phyloP scores from a whole-genome alignment of 2,797 vertebrate species.

The Ispidina lecontei region DNA sequence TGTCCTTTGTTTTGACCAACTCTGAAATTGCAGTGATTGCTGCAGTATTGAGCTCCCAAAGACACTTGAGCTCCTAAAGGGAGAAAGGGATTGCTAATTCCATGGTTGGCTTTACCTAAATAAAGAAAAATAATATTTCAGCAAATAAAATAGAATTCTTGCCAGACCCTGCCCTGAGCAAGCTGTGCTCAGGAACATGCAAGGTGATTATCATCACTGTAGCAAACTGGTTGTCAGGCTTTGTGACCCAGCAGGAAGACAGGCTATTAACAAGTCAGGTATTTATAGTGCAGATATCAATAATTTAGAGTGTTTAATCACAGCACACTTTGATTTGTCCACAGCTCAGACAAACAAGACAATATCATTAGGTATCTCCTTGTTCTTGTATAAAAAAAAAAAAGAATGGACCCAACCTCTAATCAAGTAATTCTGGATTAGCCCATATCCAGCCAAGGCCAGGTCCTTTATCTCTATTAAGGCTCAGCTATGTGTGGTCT shows the following conservation, averaged over 20 bases:
- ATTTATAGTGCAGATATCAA: constrained; percentile 16
- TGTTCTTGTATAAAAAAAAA: neutral
- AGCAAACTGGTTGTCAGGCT: constrained; percentile 2
- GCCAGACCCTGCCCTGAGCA: neutral
- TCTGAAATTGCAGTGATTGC: neutral
- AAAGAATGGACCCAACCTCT: neutral
- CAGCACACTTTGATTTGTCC: neutral
- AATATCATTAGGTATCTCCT: no score
- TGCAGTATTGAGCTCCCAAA: neutral
- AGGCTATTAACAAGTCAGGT: constrained; percentile 13
- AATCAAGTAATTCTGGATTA: neutral
- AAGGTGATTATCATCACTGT: neutral
- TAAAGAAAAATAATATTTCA: constrained; percentile 9
- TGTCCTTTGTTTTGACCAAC: neutral
- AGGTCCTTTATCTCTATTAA: neutral
- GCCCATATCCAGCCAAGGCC: neutral
- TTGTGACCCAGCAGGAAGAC: neutral
- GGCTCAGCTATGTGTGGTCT: neutral
- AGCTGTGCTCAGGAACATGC: neutral
- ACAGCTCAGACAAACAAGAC: neutral
- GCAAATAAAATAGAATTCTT: neutral
- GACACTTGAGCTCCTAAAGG: neutral
- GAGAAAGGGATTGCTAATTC: neutral
- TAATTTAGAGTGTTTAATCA: constrained; percentile 31
- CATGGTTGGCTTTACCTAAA: neutral